Evolutionary conservation across 35 echinoderm and acorn worm species (phyloP).

Genomic region (Stichopus chloronotus): DNA sequence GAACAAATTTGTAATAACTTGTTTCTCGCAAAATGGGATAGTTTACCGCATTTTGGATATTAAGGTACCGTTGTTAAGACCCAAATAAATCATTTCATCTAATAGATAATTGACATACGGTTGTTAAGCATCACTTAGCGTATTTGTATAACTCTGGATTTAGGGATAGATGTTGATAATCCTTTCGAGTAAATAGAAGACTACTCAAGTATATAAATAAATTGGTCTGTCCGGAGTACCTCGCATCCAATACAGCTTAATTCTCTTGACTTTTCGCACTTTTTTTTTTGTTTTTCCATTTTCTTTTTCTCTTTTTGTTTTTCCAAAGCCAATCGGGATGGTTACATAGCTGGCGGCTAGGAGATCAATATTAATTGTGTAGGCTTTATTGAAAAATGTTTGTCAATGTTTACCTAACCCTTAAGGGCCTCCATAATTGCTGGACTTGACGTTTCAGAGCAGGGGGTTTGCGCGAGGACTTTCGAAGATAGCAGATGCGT

Average conservation of each 20-base stretch:
- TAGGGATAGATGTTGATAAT: neutral
- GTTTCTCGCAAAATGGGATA: neutral
- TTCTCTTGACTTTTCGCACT: neutral
- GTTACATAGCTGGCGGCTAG: neutral
- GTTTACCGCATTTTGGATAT: neutral
- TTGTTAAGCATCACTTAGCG: neutral
- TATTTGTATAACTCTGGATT: neutral
- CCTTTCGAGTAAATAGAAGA: neutral
- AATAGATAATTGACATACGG: neutral
- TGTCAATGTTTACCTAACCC: neutral
- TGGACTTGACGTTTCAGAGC: neutral
- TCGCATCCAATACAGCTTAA: neutral
- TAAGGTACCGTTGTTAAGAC: neutral
- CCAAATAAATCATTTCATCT: neutral
- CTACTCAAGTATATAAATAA: neutral
- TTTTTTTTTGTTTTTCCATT: neutral
- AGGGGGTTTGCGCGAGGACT: neutral
- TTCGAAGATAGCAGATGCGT: neutral
- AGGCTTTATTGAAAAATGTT: conserved; percentile 15
- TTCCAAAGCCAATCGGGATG: neutral
- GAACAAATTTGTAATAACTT: conserved; percentile 1
- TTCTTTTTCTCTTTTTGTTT: neutral
- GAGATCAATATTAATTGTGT: conserved; percentile 9
- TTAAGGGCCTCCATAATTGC: neutral
- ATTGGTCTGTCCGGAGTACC: neutral